phyloP scores from a whole-genome alignment of 2,888 invertebrate species.

The Orthonychiurus folsomi region DNA sequence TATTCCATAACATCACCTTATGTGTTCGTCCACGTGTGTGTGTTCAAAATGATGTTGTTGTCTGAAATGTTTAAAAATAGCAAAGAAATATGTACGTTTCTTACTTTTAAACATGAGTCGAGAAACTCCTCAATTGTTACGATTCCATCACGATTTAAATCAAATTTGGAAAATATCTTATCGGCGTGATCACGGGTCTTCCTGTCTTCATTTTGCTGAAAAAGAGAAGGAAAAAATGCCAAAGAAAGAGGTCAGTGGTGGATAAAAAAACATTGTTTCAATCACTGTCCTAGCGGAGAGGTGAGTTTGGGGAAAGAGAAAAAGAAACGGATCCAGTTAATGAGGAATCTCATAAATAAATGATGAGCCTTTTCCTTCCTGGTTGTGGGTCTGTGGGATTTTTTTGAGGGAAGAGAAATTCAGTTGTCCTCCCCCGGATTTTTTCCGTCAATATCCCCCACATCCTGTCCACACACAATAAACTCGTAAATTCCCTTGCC shows the following conservation, averaged over 20 bases:
- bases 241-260: not conserved
- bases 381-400: not conserved
- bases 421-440: not conserved
- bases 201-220: constrained; percentile 63
- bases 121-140: constrained; percentile 93
- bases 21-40: no score
- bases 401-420: not conserved
- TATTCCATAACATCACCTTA: no score
- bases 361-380: not conserved
- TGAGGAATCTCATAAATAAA: not conserved
- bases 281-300: no score
- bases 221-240: constrained; percentile 14
- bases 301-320: not conserved
- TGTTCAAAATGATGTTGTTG: no score
- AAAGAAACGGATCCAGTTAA: not conserved
- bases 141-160: constrained; percentile 84
- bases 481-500: not conserved
- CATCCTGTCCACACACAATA: no score
- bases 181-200: constrained; percentile 81
- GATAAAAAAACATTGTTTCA: no score
- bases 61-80: no score
- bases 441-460: not conserved
- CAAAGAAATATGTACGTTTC: no score
- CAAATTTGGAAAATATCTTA: constrained; percentile 78
- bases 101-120: constrained; percentile 80